Evolutionary conservation across 2,113 vertebrate species (phyloP).

Genomic region (Ceratotherium simum): DNA sequence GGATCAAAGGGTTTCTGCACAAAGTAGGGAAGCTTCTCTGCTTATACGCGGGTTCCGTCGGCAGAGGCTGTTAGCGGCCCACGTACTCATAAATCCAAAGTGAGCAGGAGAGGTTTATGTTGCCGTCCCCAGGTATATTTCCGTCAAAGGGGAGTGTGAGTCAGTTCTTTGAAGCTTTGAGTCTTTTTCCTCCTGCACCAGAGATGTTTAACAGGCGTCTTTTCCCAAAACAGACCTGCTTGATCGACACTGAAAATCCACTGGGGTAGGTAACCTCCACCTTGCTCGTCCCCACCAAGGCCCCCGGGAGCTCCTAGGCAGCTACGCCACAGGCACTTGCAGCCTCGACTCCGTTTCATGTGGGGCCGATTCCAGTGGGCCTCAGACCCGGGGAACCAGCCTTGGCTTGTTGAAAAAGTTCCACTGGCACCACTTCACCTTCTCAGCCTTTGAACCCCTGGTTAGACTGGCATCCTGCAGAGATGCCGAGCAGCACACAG

Average conservation of each 20-base stretch:
- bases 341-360: background rate
- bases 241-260: background rate
- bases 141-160: background rate
- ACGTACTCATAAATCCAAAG: background rate
- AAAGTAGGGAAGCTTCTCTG: background rate
- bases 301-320: background rate
- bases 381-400: background rate
- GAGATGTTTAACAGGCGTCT: background rate
- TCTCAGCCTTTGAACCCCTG: background rate
- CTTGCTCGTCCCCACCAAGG: background rate
- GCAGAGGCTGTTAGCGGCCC: background rate
- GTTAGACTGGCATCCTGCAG: background rate
- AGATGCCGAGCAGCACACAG: fast-evolving
- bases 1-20: background rate
- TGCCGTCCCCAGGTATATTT: fast-evolving
- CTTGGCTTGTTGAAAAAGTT: background rate
- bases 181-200: background rate
- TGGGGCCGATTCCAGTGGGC: background rate
- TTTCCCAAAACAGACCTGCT: background rate
- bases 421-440: background rate
- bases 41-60: too few species aligned
- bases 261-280: background rate
- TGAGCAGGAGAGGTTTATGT: fast-evolving
- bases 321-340: fast-evolving
- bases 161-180: background rate